A percentile compares a stretch with the other conserved stretches of the same genome.
Evolutionary conservation across 1,140 invertebrate genomes (phyloP).

Genomic region (Megalopta genalis): DNA sequence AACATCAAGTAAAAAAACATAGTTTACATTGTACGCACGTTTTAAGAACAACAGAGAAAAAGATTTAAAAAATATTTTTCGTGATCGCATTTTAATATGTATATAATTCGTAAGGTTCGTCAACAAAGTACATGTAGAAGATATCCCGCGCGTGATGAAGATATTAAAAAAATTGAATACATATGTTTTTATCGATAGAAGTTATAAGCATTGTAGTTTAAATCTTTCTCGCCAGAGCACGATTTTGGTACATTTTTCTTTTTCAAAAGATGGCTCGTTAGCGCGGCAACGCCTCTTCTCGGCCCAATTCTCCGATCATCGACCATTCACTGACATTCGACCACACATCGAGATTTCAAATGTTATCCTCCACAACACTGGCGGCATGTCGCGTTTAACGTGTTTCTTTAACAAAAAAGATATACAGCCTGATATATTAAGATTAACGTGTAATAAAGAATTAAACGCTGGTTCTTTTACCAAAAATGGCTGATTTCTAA

Average conservation of each 20-base stretch:
- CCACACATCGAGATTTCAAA: constrained; percentile 43
- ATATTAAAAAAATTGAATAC: background rate
- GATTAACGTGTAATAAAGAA: constrained; percentile 31
- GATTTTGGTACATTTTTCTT: constrained; percentile 28
- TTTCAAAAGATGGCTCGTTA: constrained; percentile 48
- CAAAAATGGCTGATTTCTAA: constrained; percentile 68
- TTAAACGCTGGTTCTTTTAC: constrained; percentile 35
- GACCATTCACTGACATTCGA: constrained; percentile 38
- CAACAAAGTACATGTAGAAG: no score
- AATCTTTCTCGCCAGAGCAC: constrained; percentile 36
- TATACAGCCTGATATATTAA: constrained; percentile 16
- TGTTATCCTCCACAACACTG: constrained; percentile 31
- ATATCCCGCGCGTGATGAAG: no score
- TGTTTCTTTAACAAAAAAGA: constrained; percentile 16
- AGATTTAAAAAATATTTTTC: no score
- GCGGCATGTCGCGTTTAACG: constrained; percentile 48
- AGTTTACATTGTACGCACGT: no score
- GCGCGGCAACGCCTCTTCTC: constrained; percentile 39
- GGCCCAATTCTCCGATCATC: constrained; percentile 38
- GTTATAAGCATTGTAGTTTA: constrained; percentile 34
- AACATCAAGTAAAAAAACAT: no score
- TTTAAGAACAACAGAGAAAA: no score
- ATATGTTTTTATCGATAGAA: background rate
- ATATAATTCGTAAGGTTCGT: no score
- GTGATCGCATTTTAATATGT: no score